Evolutionary conservation across 1,140 invertebrate species (phyloP).

Genomic region (Acromyrmex charruanus): DNA sequence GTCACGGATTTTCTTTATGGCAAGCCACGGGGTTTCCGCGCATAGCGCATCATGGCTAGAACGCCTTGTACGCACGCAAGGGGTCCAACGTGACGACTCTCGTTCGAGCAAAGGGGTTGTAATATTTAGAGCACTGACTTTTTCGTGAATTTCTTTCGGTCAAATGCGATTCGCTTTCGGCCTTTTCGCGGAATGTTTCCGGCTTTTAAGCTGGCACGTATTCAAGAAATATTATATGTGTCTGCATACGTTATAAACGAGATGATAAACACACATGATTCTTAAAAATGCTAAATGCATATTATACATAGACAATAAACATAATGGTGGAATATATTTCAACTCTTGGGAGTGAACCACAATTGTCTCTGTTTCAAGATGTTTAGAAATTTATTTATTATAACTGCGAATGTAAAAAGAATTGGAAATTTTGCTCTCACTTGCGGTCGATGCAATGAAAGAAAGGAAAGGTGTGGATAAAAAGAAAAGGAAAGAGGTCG

Average conservation of each 20-base stretch:
- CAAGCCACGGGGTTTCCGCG: conserved; percentile 72
- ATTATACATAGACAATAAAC: neutral
- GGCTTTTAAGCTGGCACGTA: conserved; percentile 60
- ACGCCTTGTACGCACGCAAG: conserved; percentile 48
- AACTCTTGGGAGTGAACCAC: neutral
- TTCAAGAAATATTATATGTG: conserved; percentile 35
- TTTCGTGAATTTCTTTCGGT: conserved; percentile 53
- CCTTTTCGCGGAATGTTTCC: conserved; percentile 54
- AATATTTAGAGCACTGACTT: conserved; percentile 62
- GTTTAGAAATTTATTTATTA: conserved; percentile 29
- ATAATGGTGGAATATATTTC: neutral
- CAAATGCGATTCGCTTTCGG: conserved; percentile 44
- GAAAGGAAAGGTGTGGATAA: conserved; percentile 62
- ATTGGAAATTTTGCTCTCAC: conserved; percentile 29
- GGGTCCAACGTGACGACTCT: conserved; percentile 37
- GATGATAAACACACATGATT: neutral
- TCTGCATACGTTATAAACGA: conserved; percentile 36
- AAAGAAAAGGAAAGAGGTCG: conserved; percentile 54
- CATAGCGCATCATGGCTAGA: conserved; percentile 22
- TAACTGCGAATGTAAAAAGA: conserved; percentile 3
- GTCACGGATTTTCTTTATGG: conserved; percentile 79
- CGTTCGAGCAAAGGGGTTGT: conserved; percentile 55
- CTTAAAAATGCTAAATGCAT: conserved; percentile 6
- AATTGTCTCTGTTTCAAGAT: neutral
- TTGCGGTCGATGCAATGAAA: conserved; percentile 47